These are phyloP conservation scores for Uromys caudimaculatus DNA, from an alignment of 2,797 vertebrate species.

Conservation along the genomic window DNA sequence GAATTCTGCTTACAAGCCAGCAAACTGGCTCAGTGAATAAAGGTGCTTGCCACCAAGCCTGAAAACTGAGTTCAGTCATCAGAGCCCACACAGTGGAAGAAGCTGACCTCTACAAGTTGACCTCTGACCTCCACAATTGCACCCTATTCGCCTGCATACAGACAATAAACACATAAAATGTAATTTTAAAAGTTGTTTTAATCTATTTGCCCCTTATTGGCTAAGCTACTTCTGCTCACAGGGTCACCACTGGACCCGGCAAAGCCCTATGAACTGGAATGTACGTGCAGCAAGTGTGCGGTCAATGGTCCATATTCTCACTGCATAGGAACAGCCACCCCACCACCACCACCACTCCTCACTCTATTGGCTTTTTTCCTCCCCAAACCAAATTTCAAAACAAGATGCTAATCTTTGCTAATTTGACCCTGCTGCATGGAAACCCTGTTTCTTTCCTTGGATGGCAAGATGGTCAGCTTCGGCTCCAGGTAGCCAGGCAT, in stretches of 20 bases:
- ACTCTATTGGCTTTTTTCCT: slow-evolving; percentile 19
- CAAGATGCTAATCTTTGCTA: slow-evolving; percentile 65
- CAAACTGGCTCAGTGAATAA: background rate
- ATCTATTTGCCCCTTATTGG: background rate
- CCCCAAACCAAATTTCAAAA: slow-evolving; percentile 62
- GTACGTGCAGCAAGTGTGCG: background rate
- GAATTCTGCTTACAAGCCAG: background rate
- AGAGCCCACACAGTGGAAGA: background rate
- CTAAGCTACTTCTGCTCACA: background rate
- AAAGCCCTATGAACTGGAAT: background rate
- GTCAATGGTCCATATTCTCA: slow-evolving; percentile 9
- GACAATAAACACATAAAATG: background rate
- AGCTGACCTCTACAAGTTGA: background rate
- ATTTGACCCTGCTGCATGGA: slow-evolving; percentile 60
- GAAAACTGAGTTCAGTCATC: background rate
- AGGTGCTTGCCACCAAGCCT: background rate
- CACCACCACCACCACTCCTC: slow-evolving; percentile 29
- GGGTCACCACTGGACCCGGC: background rate
- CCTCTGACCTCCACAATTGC: background rate
- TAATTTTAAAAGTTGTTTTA: background rate
- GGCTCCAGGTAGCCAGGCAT: slow-evolving; percentile 55
- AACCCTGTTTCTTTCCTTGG: slow-evolving; percentile 55
- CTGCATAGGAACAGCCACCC: background rate
- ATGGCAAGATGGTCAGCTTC: slow-evolving; percentile 39
- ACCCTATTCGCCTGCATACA: background rate